Percentiles rank a stretch among this genome's conserved stretches.
phyloP scores from a whole-genome alignment of 2,797 vertebrate genomes.

The Galago senegalensis region DNA sequence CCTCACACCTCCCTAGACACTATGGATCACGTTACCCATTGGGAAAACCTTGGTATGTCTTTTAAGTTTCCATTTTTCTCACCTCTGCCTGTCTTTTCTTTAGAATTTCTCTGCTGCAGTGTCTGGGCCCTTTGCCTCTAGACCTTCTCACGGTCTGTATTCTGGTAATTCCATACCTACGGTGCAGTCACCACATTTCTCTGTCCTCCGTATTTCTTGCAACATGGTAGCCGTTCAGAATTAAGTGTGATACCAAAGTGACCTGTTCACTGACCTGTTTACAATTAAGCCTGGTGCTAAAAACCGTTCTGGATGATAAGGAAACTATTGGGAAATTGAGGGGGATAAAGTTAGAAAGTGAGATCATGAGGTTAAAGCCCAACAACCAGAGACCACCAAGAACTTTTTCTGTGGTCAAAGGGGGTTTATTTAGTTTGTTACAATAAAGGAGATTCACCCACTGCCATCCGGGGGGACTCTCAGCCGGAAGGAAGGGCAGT shows the following conservation, averaged over 20 bases:
- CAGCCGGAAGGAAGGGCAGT: rapidly evolving
- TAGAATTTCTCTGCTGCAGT: not conserved
- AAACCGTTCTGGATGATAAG: not conserved
- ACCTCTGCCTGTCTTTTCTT: not conserved
- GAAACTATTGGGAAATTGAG: not conserved
- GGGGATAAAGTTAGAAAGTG: not conserved
- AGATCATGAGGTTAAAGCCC: not conserved
- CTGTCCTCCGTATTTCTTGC: not conserved
- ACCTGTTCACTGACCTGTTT: not conserved
- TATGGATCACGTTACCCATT: rapidly evolving
- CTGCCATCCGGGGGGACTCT: rapidly evolving
- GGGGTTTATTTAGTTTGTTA: not conserved
- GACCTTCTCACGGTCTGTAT: not conserved
- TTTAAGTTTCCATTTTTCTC: not conserved
- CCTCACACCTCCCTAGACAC: not conserved
- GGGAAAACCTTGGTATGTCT: not conserved
- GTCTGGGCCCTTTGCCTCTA: not conserved
- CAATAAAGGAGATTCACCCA: not conserved
- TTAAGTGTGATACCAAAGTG: not conserved
- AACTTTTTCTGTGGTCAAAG: not conserved
- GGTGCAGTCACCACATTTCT: not conserved
- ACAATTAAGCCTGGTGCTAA: not conserved
- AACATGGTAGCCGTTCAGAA: not conserved
- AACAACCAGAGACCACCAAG: not conserved
- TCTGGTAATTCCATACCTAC: not conserved